Percentiles rank a stretch among this genome's conserved stretches.
phyloP scores from a whole-genome alignment of 2,888 invertebrate genomes.

The Sinotaia quadrata region DNA sequence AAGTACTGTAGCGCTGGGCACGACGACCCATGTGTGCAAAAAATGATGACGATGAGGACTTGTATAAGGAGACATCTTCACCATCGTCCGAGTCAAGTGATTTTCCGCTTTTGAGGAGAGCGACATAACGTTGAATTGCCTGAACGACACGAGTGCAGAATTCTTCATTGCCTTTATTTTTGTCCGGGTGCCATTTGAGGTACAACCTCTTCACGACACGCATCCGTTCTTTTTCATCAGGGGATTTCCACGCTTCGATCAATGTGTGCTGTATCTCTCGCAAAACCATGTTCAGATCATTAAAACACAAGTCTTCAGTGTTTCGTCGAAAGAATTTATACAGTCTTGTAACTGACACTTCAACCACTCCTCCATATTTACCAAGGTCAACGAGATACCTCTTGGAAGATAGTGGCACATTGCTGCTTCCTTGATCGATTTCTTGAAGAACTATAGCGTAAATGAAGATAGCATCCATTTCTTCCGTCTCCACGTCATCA shows the following conservation, averaged over 20 bases:
- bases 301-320: too few species aligned
- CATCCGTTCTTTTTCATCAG: background rate
- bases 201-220: background rate
- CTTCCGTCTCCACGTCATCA: background rate
- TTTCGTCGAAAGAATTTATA: background rate
- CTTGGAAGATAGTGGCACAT: background rate
- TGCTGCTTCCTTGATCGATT: background rate
- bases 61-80: too few species aligned
- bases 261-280: background rate
- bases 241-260: background rate
- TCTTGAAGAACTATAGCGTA: background rate
- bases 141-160: background rate
- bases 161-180: background rate
- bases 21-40: too few species aligned
- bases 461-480: background rate
- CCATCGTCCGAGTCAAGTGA: slow-evolving; percentile 29
- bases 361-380: background rate
- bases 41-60: too few species aligned
- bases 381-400: background rate
- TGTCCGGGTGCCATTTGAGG: background rate
- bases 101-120: slow-evolving; percentile 35
- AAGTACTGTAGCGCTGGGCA: too few species aligned
- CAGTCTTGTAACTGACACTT: background rate
- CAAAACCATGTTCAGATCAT: too few species aligned
- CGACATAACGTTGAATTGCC: slow-evolving; percentile 35